phyloP scores from a whole-genome alignment of 2,888 invertebrate genomes.

The Drosophila leonis region DNA sequence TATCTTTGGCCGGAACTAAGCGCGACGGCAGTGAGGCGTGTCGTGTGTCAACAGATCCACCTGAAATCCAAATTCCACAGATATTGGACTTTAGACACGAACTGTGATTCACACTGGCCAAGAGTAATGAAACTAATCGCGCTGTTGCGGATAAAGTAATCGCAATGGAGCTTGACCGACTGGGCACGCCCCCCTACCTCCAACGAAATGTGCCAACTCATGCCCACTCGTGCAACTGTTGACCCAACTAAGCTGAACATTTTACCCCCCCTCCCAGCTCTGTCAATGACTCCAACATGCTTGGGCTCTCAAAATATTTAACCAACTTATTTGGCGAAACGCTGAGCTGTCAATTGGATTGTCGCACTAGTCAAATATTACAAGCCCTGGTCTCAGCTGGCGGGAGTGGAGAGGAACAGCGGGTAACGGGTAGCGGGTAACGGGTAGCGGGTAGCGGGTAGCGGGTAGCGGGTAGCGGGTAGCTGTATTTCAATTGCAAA shows the following conservation, averaged over 20 bases:
- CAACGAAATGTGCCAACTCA: slow-evolving; percentile 35
- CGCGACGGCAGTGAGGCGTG: slow-evolving; percentile 28
- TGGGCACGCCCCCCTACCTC: slow-evolving; percentile 23
- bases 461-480: not conserved
- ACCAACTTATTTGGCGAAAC: slow-evolving; percentile 34
- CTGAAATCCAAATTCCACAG: slow-evolving; percentile 26
- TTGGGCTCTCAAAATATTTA: slow-evolving; percentile 35
- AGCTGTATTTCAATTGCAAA: slow-evolving; percentile 9
- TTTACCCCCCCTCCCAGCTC: slow-evolving; percentile 4
- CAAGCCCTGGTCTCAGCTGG: not conserved
- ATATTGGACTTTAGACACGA: slow-evolving; percentile 23
- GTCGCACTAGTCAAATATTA: slow-evolving; percentile 26
- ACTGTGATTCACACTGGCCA: slow-evolving; percentile 23
- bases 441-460: not conserved
- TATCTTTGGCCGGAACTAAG: slow-evolving; percentile 29
- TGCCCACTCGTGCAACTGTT: slow-evolving; percentile 36
- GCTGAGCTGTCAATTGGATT: slow-evolving; percentile 37
- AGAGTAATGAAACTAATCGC: not conserved
- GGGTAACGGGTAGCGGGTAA: not conserved
- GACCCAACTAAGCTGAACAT: slow-evolving; percentile 40
- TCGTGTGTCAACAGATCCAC: slow-evolving; percentile 19
- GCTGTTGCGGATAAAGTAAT: slow-evolving; percentile 25
- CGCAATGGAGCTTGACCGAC: slow-evolving; percentile 51
- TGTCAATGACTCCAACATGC: slow-evolving; percentile 40
- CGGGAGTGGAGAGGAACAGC: no score